These are phyloP conservation scores for Nephrotoma flavescens DNA, from an alignment of 2,888 invertebrate genomes.

Conservation along the genomic window DNA sequence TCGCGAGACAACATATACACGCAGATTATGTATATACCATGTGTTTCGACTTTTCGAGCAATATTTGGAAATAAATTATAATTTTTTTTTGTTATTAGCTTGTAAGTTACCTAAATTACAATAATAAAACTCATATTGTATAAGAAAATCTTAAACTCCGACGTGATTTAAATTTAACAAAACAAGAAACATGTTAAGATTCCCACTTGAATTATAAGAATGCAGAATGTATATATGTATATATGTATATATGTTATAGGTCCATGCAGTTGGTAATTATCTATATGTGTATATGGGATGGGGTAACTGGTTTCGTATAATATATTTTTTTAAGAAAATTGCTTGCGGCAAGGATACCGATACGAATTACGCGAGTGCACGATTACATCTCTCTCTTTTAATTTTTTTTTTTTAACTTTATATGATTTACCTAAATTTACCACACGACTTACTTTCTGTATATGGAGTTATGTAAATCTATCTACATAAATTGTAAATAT, in stretches of 20 bases:
- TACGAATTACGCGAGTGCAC: neutral
- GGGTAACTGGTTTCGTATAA: neutral
- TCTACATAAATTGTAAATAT: neutral
- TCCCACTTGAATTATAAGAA: neutral
- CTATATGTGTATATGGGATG: neutral
- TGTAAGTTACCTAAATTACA: neutral
- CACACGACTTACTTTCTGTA: neutral
- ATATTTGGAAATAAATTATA: neutral
- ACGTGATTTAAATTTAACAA: neutral
- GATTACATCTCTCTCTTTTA: neutral
- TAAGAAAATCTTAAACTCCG: neutral
- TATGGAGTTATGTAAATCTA: neutral
- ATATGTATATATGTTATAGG: too few relatives aligned
- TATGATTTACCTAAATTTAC: neutral
- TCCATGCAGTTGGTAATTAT: neutral
- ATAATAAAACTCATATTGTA: neutral
- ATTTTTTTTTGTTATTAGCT: neutral
- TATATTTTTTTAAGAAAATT: neutral
- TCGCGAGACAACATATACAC: neutral
- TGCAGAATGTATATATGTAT: neutral
- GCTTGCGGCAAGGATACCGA: neutral
- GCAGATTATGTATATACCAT: neutral
- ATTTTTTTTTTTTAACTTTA: neutral
- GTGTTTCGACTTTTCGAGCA: neutral
- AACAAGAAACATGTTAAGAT: neutral